A percentile compares a stretch with the other conserved stretches of the same genome.
phyloP scores from a whole-genome alignment of 2,888 invertebrate species.

The Metallyticus violacea region DNA sequence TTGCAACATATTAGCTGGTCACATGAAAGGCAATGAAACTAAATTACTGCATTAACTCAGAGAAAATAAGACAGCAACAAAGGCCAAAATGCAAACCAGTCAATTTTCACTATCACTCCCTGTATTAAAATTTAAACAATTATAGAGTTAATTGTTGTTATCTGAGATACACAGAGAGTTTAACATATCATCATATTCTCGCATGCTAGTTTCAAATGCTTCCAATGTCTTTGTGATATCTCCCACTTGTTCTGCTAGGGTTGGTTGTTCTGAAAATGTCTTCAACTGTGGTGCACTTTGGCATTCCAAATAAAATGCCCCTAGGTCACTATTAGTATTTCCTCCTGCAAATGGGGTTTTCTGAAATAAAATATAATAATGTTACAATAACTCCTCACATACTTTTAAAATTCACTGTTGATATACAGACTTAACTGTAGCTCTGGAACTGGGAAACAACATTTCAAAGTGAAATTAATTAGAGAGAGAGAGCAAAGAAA shows the following conservation, averaged over 20 bases:
- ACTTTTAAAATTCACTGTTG: no score
- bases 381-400: no score
- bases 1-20: no score
- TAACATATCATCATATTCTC: constrained; percentile 73
- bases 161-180: constrained; percentile 65
- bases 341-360: constrained; percentile 74
- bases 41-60: neutral
- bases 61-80: neutral
- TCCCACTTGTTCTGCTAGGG: constrained; percentile 57
- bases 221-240: constrained; percentile 68
- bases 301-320: constrained; percentile 77
- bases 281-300: constrained; percentile 64
- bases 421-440: no score
- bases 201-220: constrained; percentile 69
- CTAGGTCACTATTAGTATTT: constrained; percentile 69
- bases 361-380: constrained; percentile 52
- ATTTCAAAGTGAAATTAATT: no score
- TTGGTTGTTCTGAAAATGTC: constrained; percentile 51
- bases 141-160: constrained; percentile 43
- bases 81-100: no score
- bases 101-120: neutral
- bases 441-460: no score
- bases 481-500: no score
- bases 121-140: neutral
- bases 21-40: no score